Conservation (phyloP, 2,888 invertebrate species). For the Noctua janthe region DNA sequence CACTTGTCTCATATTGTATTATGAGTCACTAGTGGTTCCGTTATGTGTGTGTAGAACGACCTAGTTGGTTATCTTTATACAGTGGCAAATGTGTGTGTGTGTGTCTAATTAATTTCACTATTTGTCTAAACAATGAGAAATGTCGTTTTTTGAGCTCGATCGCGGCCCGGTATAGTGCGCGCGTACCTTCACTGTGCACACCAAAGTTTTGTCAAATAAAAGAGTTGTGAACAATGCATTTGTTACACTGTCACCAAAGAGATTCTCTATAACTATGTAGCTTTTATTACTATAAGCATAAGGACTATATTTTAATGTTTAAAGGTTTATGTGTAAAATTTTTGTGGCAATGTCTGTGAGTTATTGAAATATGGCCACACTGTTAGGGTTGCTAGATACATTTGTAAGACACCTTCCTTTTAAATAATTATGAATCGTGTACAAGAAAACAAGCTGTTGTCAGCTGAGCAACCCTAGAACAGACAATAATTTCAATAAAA, state of each 20-base stretch:
- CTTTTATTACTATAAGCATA: conserved; percentile 56
- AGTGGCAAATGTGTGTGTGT: neutral
- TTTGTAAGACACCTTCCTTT: neutral
- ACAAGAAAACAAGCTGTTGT: neutral
- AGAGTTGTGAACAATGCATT: conserved; percentile 49
- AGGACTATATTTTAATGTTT: conserved; percentile 59
- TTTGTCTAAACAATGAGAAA: neutral
- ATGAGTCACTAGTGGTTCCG: neutral
- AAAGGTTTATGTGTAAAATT: conserved; percentile 49
- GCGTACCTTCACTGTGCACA: conserved; percentile 15
- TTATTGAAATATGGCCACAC: neutral
- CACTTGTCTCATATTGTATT: too few species aligned
- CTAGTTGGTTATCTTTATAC: neutral
- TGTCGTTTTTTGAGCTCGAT: neutral
- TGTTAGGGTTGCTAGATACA: conserved; percentile 9
- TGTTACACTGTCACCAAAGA: conserved; percentile 65
- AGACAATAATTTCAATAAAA: neutral
- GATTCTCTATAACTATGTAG: conserved; percentile 52
- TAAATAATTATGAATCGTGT: neutral
- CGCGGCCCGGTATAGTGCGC: conserved; percentile 4
- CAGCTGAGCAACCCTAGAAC: neutral
- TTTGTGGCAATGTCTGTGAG: conserved; percentile 42
- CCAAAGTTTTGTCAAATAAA: conserved; percentile 32
- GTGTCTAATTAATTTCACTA: neutral
- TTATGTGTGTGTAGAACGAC: neutral